These are phyloP conservation scores for Drosophila subsilvestris DNA, from an alignment of 2,888 invertebrate species.

Conservation along the genomic window DNA sequence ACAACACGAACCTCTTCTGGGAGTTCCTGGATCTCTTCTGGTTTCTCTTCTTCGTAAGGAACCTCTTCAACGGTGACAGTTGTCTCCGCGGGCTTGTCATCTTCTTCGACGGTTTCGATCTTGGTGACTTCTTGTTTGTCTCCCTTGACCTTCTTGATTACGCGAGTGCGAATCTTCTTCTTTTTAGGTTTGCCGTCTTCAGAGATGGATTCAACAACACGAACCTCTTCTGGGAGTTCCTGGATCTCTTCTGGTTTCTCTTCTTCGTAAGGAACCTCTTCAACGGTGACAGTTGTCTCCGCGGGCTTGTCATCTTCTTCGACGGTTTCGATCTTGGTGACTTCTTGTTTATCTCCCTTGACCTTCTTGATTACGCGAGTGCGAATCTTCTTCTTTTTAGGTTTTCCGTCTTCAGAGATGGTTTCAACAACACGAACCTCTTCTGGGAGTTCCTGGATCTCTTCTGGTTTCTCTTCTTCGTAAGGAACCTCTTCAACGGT, in stretches of 20 bases:
- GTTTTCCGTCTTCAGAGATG: constrained; percentile 47
- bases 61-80: constrained; percentile 44
- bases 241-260: constrained; percentile 27
- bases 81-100: constrained; percentile 43
- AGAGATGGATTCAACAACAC: constrained; percentile 37
- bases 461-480: constrained; percentile 31
- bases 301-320: constrained; percentile 49
- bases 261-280: constrained; percentile 33
- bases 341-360: constrained; percentile 53
- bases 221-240: constrained; percentile 50
- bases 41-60: constrained; percentile 23
- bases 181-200: constrained; percentile 44
- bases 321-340: constrained; percentile 54
- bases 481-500: constrained; percentile 42
- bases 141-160: constrained; percentile 41
- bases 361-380: constrained; percentile 55
- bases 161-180: constrained; percentile 36
- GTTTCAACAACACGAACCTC: constrained; percentile 48
- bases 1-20: constrained; percentile 47
- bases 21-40: constrained; percentile 35
- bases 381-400: constrained; percentile 52
- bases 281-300: constrained; percentile 47
- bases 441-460: constrained; percentile 46
- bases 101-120: constrained; percentile 49
- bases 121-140: constrained; percentile 43